These are phyloP conservation scores for Pristis pectinata DNA, from an alignment of 2,797 vertebrate genomes.

Conservation along the genomic window DNA sequence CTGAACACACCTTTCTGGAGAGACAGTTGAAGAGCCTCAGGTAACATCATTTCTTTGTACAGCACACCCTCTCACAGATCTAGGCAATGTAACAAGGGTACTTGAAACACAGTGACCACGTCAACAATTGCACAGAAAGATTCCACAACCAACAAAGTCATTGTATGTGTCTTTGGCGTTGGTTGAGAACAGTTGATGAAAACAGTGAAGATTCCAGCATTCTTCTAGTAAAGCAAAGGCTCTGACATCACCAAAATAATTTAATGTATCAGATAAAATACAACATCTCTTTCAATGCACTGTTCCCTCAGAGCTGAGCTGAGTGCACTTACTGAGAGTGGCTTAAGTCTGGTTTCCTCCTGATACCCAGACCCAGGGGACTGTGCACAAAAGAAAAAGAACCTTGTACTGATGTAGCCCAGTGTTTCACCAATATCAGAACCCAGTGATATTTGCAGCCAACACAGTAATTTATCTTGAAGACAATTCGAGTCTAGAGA, in stretches of 20 bases:
- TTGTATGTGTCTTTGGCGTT: neutral
- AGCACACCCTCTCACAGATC: neutral
- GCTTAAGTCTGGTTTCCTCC: neutral
- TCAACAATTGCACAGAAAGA: neutral
- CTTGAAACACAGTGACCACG: neutral
- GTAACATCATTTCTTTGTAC: neutral
- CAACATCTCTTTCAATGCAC: neutral
- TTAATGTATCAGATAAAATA: neutral
- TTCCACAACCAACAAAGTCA: neutral
- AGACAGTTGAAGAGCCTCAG: neutral
- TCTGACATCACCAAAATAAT: neutral
- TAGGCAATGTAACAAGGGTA: neutral
- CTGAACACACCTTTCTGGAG: conserved; percentile 80
- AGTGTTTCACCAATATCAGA: neutral
- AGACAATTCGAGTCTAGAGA: neutral
- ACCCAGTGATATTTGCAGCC: neutral
- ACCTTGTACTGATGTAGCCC: neutral
- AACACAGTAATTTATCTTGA: neutral
- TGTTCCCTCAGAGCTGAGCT: neutral
- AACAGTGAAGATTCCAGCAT: neutral
- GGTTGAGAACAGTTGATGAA: neutral
- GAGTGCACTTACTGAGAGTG: neutral
- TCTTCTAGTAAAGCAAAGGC: neutral
- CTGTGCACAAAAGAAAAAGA: neutral
- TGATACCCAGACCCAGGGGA: neutral